Evolutionary conservation across 2,797 vertebrate genomes (phyloP).

Genomic region (Danio kyathit): DNA sequence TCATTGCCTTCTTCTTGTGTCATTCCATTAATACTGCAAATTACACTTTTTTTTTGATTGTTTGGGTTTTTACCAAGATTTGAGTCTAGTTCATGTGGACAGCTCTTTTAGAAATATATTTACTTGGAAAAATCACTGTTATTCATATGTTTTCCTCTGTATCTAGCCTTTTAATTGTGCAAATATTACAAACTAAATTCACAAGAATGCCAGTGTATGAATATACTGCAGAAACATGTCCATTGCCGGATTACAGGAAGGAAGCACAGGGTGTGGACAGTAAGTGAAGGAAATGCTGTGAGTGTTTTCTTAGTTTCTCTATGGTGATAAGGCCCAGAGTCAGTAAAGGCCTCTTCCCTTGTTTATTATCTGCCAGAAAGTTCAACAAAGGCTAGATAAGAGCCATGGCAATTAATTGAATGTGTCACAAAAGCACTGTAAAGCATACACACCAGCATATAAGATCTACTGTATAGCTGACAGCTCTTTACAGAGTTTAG

Average conservation of each 20-base stretch:
- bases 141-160: too few relatives aligned
- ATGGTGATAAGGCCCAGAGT: slow-evolving; percentile 15
- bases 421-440: not conserved
- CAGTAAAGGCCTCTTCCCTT: slow-evolving; percentile 16
- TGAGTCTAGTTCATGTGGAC: too few relatives aligned
- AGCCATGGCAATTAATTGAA: not conserved
- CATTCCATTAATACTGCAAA: too few relatives aligned
- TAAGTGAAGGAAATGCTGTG: slow-evolving; percentile 22
- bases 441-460: not conserved
- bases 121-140: too few relatives aligned
- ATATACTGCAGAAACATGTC: not conserved
- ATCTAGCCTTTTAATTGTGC: not conserved
- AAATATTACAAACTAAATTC: not conserved
- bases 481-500: not conserved
- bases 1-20: too few relatives aligned
- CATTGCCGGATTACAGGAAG: slow-evolving; percentile 16
- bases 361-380: slow-evolving; percentile 28
- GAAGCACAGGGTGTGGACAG: slow-evolving; percentile 16
- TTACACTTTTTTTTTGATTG: too few relatives aligned
- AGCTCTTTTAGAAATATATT: too few relatives aligned
- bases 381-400: slow-evolving; percentile 27
- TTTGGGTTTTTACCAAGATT: too few relatives aligned
- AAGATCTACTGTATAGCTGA: not conserved
- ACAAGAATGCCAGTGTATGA: not conserved
- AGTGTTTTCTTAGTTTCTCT: slow-evolving; percentile 17